phyloP scores from a whole-genome alignment of 1,140 invertebrate species.

The Microplitis demolitor region DNA sequence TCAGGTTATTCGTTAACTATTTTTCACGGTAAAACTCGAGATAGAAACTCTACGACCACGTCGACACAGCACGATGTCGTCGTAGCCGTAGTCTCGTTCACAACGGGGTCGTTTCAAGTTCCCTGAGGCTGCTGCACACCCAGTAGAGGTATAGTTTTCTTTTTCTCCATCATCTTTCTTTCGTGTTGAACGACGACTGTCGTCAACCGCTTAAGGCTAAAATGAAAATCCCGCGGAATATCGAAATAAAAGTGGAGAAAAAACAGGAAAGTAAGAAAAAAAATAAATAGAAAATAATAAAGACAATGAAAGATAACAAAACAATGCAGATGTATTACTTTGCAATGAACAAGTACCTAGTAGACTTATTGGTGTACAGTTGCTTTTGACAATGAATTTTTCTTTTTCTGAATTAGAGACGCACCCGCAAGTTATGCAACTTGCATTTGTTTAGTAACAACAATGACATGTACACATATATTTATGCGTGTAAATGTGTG shows the following conservation, averaged over 20 bases:
- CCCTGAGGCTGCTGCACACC: slow-evolving; percentile 21
- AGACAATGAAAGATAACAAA: slow-evolving; percentile 22
- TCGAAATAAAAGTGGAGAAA: slow-evolving; percentile 21
- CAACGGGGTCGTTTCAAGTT: slow-evolving; percentile 37
- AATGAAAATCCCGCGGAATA: slow-evolving; percentile 14
- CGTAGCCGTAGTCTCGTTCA: background rate
- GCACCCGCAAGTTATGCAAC: background rate
- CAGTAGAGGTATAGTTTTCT: slow-evolving; percentile 18
- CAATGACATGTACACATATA: background rate
- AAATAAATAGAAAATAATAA: slow-evolving; percentile 22
- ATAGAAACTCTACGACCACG: slow-evolving; percentile 3
- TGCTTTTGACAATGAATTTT: background rate
- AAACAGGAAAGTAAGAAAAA: slow-evolving; percentile 28
- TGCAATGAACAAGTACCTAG: background rate
- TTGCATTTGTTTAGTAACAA: too few species aligned
- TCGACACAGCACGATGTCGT: slow-evolving; percentile 14
- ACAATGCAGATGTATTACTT: slow-evolving; percentile 21
- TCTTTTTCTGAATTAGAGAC: too few species aligned
- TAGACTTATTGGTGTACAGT: slow-evolving; percentile 13
- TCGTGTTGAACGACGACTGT: slow-evolving; percentile 27
- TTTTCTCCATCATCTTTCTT: slow-evolving; percentile 26
- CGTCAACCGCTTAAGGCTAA: slow-evolving; percentile 11
- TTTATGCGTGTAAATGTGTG: background rate
- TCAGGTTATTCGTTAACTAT: slow-evolving; percentile 17
- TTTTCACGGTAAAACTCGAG: slow-evolving; percentile 9